phyloP scores from a whole-genome alignment of 1,140 invertebrate genomes.

The Eupristina koningsbergeri region DNA sequence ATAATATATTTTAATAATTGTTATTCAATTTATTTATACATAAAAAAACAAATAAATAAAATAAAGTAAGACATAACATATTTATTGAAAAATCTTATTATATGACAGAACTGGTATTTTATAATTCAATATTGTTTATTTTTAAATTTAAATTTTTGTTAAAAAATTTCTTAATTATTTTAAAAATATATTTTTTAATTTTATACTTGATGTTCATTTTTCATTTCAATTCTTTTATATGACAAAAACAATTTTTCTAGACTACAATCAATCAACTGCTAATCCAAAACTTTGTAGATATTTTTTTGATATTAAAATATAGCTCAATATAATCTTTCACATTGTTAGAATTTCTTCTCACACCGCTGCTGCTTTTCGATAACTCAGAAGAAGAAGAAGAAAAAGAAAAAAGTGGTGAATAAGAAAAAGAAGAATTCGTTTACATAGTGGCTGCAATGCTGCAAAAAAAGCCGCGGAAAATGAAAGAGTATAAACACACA shows the following conservation, averaged over 20 bases:
- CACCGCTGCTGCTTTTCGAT: not conserved
- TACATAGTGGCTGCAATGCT: not conserved
- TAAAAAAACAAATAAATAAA: too few relatives aligned
- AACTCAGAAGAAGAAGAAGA: not conserved
- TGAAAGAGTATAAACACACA: not conserved
- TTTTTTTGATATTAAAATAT: not conserved
- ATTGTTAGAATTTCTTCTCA: not conserved
- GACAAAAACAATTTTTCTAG: not conserved
- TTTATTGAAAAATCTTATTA: too few relatives aligned
- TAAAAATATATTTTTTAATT: not conserved
- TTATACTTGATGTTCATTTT: not conserved
- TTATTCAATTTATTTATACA: too few relatives aligned
- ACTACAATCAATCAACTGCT: not conserved
- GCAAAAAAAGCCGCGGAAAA: slow-evolving; percentile 28
- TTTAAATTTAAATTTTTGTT: too few relatives aligned
- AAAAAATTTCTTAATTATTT: too few relatives aligned
- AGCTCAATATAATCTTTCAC: not conserved
- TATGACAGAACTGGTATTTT: too few relatives aligned
- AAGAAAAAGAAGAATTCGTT: slow-evolving; percentile 15
- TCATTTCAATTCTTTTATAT: not conserved
- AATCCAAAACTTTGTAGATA: slow-evolving; percentile 1
- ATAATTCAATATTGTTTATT: too few relatives aligned
- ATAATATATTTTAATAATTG: too few relatives aligned
- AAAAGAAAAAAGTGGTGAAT: not conserved
- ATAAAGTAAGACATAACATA: too few relatives aligned